Evolutionary conservation across 1,140 invertebrate genomes (phyloP), one percentile per base, ranked within the genome.

Genomic region (Zaprionus ghesquierei): DNA sequence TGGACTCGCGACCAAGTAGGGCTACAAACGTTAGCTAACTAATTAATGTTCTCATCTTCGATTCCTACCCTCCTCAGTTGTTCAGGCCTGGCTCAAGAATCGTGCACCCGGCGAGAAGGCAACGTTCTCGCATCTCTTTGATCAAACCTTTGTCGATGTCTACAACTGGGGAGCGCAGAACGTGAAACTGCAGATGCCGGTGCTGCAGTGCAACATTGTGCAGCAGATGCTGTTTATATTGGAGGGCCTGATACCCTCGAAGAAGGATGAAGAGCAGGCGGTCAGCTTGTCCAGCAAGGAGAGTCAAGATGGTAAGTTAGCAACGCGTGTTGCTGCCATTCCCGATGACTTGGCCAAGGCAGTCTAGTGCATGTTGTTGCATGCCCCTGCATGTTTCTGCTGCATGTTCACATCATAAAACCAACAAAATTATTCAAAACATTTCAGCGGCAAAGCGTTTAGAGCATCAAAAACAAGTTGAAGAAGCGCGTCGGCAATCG

Each of bases 141-240:
- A 97, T 59, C 93, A 95, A 69, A 95, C 96, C 0, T 99, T 98
- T 92, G 92, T 94, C 1, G 93, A 93, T 64, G 92, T 97, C 5
- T 97, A 96, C 84, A 94, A 94, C 2, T 99, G 96, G 95, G 95
- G 95, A 33, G 95, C 94, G 2, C 97, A 98, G 92, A 98, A 96
- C 86, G 93, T 99, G 0, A 93, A 91, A 1, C 94, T 97, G 38
- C 95, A 96, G 71, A 98, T 99, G 94, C 94, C 96, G 55, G 95
- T 99, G 15, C 92, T 99, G 6, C 97, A 99, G 91, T 97, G 97
- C 74, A 99, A 99, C 86, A 94, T 98, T 55, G 95, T 98, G 25
- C 93, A 94, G 38, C 95, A 98, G 93, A 96, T 97, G 93, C 91
- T 97, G 13, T 95, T 95, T 76, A 92, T 99, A 29, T 92, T 99